Evolutionary conservation across 1,140 invertebrate genomes (phyloP).

Genomic region (Cheumatopsyche charites): DNA sequence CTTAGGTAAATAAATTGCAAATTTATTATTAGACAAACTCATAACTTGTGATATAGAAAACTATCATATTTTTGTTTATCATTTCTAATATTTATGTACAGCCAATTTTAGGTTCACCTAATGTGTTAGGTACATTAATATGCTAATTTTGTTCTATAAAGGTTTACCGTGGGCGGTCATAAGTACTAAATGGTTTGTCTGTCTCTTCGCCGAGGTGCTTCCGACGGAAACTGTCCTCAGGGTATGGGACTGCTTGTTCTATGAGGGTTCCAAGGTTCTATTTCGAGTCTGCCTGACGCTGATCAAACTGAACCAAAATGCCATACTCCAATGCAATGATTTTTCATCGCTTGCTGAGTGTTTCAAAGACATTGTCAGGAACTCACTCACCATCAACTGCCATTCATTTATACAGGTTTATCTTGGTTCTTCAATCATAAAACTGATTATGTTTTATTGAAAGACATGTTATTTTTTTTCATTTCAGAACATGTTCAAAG

Average conservation of each 20-base stretch:
- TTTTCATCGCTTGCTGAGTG: slow-evolving; percentile 75
- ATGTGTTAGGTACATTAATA: not conserved
- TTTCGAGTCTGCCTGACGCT: slow-evolving; percentile 86
- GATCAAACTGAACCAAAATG: slow-evolving; percentile 73
- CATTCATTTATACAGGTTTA: slow-evolving; percentile 84
- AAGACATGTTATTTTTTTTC: not conserved
- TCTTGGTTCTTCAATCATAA: not conserved
- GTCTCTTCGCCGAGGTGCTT: slow-evolving; percentile 88
- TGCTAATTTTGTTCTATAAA: not conserved
- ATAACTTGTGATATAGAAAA: no score
- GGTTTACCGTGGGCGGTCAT: slow-evolving; percentile 83
- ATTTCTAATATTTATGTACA: no score
- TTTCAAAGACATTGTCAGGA: slow-evolving; percentile 78
- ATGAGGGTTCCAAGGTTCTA: slow-evolving; percentile 86
- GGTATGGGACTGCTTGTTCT: slow-evolving; percentile 95
- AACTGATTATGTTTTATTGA: not conserved
- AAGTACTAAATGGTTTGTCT: slow-evolving; percentile 94
- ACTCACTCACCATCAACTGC: slow-evolving; percentile 75
- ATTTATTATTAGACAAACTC: no score
- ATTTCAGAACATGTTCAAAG: slow-evolving; percentile 79
- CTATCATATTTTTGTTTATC: no score
- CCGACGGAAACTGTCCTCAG: slow-evolving; percentile 90
- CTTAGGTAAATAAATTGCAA: slow-evolving; percentile 59
- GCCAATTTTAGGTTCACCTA: no score
- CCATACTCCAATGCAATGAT: slow-evolving; percentile 75